Evolutionary conservation across 2,888 invertebrate species (phyloP).

Genomic region (Prosapia bicincta): DNA sequence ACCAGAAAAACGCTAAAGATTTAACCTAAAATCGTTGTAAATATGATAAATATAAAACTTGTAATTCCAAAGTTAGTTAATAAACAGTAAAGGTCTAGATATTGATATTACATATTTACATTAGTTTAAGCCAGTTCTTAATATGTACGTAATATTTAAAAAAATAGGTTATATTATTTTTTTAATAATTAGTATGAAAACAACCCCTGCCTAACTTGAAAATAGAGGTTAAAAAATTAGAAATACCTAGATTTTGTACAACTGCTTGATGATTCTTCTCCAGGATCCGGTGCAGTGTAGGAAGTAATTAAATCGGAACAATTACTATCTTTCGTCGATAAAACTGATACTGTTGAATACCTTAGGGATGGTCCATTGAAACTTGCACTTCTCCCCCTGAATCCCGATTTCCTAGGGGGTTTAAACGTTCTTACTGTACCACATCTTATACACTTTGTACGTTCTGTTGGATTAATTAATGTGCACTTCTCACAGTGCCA

Average conservation of each 20-base stretch:
- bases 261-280: constrained; percentile 7
- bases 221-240: neutral
- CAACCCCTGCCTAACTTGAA: neutral
- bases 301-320: constrained; percentile 15
- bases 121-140: too few species aligned
- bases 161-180: neutral
- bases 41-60: too few species aligned
- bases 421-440: constrained; percentile 47
- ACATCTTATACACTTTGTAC: constrained; percentile 79
- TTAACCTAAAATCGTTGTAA: too few species aligned
- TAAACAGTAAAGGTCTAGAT: too few species aligned
- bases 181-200: neutral
- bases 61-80: too few species aligned
- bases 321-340: constrained; percentile 40
- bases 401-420: constrained; percentile 28
- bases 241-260: constrained; percentile 12
- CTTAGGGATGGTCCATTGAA: constrained; percentile 21
- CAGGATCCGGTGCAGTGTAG: constrained; percentile 6
- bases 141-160: too few species aligned
- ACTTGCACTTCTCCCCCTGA: constrained; percentile 31
- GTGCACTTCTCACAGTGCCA: constrained; percentile 88
- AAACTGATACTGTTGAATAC: constrained; percentile 41
- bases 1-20: too few species aligned
- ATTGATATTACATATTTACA: too few species aligned
- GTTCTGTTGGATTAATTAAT: constrained; percentile 85